These are phyloP conservation scores for Semicossyphus pulcher DNA, from an alignment of 2,113 vertebrate genomes.

Conservation along the genomic window DNA sequence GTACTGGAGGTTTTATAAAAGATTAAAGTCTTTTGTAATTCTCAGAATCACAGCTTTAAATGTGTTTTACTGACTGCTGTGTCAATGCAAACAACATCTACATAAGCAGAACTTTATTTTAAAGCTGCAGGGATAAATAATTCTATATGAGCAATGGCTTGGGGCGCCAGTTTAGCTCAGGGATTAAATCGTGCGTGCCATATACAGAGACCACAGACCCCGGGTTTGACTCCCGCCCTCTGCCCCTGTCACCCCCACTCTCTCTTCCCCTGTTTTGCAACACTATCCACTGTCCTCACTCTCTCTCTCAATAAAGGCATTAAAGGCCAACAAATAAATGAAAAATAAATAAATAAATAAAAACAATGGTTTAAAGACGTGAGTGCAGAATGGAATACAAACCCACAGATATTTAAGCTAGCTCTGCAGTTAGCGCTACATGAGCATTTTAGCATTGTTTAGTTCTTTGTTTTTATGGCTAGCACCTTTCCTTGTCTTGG, in stretches of 20 bases:
- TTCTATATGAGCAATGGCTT: too few species aligned
- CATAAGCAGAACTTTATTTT: not conserved
- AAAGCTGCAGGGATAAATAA: not conserved
- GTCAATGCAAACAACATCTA: not conserved
- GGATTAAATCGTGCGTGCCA: too few species aligned
- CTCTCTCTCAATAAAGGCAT: too few species aligned
- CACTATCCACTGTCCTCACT: too few species aligned
- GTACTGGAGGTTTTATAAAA: conserved; percentile 55
- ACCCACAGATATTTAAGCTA: not conserved
- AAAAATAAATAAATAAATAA: too few species aligned
- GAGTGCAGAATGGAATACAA: not conserved
- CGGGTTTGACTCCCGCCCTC: too few species aligned
- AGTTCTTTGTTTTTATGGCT: not conserved
- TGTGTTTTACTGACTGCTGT: not conserved
- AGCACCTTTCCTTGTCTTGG: not conserved
- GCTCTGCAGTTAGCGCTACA: not conserved
- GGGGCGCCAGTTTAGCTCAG: too few species aligned
- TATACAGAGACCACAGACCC: too few species aligned
- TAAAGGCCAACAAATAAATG: too few species aligned
- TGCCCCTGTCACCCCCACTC: too few species aligned
- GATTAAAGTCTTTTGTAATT: conserved; percentile 54
- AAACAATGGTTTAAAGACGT: too few species aligned
- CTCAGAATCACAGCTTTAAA: not conserved
- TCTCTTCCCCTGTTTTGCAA: too few species aligned
- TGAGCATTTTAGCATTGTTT: not conserved